Evolutionary conservation across 2,113 vertebrate species (phyloP), one percentile per base, ranked within the genome.

Genomic region (Zosterops hypoxanthus): DNA sequence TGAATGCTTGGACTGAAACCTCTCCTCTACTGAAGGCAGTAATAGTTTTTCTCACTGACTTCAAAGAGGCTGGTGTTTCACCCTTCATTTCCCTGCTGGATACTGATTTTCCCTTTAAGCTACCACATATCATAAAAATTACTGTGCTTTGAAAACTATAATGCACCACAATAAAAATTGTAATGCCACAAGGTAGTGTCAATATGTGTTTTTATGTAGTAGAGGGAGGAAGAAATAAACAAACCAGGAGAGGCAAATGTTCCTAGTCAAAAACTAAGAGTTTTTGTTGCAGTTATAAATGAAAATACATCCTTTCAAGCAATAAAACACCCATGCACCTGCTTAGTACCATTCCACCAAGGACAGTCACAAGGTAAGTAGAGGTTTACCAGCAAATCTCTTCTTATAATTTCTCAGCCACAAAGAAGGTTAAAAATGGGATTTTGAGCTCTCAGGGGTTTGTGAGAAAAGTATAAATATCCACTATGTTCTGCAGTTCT

Each of bases 151-250:
- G 69, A 72, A 87, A 89, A 91, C 49, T 75, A 1, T 64, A 76
- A 39, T 65, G 44, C 61, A 60, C 57, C 64, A 75, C 68, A 57
- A 57, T 81, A 88, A 93, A 92, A 92, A 71, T 0, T 83, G 76
- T 73, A 78, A 86, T 92, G 85, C 82, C 79, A 88, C 72, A 56
- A 96, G 94, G 85, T 78, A 96, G 73, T 49, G 68, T 92, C 85
- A 83, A 52, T 86, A 63, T 52, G 23, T 88, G 36, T 77, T 91
- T 93, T 80, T 83, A 88, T 59, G 64, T 52, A 75, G 25, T 24
- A 52, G 41, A 42, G 61, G 56, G 49, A 84, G 36, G 53, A 88
- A 72, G 66, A 92, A 80, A 90, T 86, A 86, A 96, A 90, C 33
- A 86, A 96, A 90, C 33, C 24, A 90, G 59, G 42, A 82, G 46